Evolutionary conservation across 37 sponge, comb jelly and placozoan genomes (phyloP), one percentile per base, ranked within the genome.

Genomic region (Cliona cf. orientalis): DNA sequence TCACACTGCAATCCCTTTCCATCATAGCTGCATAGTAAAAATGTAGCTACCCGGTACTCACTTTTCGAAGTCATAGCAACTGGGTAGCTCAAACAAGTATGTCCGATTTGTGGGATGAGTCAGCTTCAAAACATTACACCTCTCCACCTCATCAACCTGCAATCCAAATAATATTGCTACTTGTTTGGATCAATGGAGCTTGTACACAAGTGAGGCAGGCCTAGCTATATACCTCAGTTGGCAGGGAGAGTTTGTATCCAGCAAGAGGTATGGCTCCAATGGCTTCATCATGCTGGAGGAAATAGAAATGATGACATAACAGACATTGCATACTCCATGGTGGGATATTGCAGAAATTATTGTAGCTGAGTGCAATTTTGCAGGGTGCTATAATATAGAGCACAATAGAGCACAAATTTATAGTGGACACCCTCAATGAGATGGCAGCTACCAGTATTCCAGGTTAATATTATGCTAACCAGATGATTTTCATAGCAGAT

Each of bases 1-100:
- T 34, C 5, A 31, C 6, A 5, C 33, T n/a, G n/a, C n/a, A n/a
- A n/a, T n/a, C n/a, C n/a, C n/a, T n/a, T n/a, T n/a, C n/a, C n/a
- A n/a, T n/a, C n/a, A n/a, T n/a, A n/a, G n/a, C 6, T 58, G 2
- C n/a, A 58, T 9, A 74, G 2, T 31, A 23, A 23, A 34, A 74
- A 4, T n/a, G 53, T 42, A 25, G 9, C 25, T 28, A 7, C 12
- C 19, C n/a, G 44, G 31, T 23, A 12, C 39, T n/a, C 19, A 86
- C 87, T 62, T 79, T 28, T 86, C 72, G 61, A 73, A 86, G 5
- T 86, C 80, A 45, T 78, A 79, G 5, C 53, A 53, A 19, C 56
- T 76, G 5, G 66, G 72, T 5, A 86, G 74, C 42, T 86, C 80
- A 32, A 86, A 79, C 43, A 64, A 73, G 38, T 68, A 79, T 31